phyloP scores from a whole-genome alignment of 2,113 vertebrate species.

The Platichthys stellatus region DNA sequence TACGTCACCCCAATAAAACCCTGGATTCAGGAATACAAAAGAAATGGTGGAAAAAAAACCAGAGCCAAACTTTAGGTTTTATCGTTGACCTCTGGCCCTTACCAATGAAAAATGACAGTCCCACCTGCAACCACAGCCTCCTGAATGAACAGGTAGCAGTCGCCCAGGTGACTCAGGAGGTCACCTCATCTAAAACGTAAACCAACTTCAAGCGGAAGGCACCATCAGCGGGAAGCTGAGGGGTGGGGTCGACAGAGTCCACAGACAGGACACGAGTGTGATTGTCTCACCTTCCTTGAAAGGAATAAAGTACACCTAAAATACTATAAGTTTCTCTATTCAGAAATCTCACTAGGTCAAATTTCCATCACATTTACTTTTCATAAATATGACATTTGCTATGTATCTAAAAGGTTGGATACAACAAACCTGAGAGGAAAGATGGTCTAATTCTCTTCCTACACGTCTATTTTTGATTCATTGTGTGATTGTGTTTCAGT shows the following conservation, averaged over 20 bases:
- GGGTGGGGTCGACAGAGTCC: conserved; percentile 83
- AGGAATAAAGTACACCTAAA: no score
- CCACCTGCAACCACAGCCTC: conserved; percentile 74
- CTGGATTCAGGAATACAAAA: no score
- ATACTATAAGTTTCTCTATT: no score
- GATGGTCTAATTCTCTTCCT: not conserved
- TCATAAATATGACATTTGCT: not conserved
- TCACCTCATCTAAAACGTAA: conserved; percentile 81
- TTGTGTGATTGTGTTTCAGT: no score
- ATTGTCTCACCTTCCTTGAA: conserved; percentile 8
- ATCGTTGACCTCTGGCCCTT: conserved; percentile 48
- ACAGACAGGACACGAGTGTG: conserved; percentile 87
- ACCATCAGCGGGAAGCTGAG: conserved; percentile 37
- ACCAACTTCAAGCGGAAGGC: conserved; percentile 81
- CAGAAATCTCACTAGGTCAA: not conserved
- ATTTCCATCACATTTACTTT: not conserved
- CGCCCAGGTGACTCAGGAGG: conserved; percentile 89
- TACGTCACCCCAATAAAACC: no score
- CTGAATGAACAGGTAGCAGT: conserved; percentile 85
- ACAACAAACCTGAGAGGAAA: not conserved
- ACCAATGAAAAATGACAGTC: conserved; percentile 90
- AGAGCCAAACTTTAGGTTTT: not conserved
- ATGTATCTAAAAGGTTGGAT: not conserved
- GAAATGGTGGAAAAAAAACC: not conserved
- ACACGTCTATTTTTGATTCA: not conserved